Conservation (phyloP, 1,140 invertebrate species). For the Venturia canescens region DNA sequence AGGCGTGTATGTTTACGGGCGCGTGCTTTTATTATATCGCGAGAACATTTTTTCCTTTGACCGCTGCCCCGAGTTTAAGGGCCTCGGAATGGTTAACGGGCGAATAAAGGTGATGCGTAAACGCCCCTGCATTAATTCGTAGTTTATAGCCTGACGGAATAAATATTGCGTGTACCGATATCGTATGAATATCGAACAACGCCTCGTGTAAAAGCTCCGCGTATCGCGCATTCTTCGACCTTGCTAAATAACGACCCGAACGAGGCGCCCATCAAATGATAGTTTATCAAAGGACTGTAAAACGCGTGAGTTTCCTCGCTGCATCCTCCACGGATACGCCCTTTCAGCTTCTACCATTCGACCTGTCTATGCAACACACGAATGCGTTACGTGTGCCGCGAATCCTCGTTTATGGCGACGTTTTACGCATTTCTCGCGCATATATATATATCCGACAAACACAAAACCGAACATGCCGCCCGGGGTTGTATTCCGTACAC, state of each 20-base stretch:
- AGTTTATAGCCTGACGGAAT: background rate
- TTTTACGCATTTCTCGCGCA: slow-evolving; percentile 22
- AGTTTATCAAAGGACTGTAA: background rate
- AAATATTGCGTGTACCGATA: background rate
- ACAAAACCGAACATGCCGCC: slow-evolving; percentile 4
- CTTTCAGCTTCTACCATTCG: background rate
- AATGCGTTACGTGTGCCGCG: slow-evolving; percentile 18
- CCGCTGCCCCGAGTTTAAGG: background rate
- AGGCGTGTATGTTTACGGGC: background rate
- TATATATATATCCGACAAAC: slow-evolving; percentile 2
- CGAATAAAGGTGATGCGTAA: background rate
- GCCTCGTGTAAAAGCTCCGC: background rate
- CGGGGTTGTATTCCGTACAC: slow-evolving; percentile 20
- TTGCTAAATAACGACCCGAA: slow-evolving; percentile 13
- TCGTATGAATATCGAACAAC: slow-evolving; percentile 3
- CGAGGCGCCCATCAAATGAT: background rate
- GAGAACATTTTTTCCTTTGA: slow-evolving; percentile 29
- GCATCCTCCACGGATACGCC: background rate
- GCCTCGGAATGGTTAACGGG: background rate
- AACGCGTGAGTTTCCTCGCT: background rate
- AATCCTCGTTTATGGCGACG: slow-evolving; percentile 38
- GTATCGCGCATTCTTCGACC: background rate
- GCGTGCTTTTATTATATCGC: too few species aligned
- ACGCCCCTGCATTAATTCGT: background rate
- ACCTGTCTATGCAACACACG: background rate